Evolutionary conservation across 2,113 vertebrate species (phyloP).

Genomic region (Nycticebus coucang): DNA sequence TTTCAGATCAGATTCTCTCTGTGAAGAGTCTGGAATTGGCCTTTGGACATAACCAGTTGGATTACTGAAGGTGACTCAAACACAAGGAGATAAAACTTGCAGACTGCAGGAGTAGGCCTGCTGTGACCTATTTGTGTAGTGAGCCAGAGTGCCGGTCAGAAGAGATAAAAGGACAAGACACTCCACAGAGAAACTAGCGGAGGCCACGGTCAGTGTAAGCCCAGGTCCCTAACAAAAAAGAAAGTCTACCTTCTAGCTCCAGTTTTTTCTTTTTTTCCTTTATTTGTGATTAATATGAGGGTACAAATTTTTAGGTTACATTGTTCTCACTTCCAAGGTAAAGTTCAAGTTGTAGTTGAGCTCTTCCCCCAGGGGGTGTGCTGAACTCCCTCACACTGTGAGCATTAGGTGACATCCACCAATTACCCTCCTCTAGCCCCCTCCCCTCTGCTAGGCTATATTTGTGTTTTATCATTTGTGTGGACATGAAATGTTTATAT

Average conservation of each 20-base stretch:
- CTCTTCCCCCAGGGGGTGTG: no score
- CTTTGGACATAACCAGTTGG: not conserved
- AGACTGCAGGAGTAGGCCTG: not conserved
- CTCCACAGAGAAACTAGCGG: accelerated
- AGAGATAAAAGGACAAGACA: accelerated
- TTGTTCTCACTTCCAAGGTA: no score
- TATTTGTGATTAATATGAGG: no score
- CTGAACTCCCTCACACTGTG: no score
- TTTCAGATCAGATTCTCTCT: not conserved
- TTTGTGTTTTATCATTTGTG: no score
- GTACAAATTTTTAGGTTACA: no score
- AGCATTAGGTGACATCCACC: no score
- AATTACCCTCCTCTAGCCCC: no score
- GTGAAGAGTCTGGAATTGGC: not conserved
- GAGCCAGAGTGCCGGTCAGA: no score
- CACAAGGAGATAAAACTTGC: accelerated
- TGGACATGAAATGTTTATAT: no score
- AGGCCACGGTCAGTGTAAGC: accelerated
- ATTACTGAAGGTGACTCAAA: accelerated
- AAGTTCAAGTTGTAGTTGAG: no score
- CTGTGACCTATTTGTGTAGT: not conserved
- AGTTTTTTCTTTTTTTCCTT: not conserved
- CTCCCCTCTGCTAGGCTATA: no score
- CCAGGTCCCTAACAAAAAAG: accelerated
- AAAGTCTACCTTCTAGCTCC: accelerated